Evolutionary conservation across 2,113 vertebrate species (phyloP), one percentile per base, ranked within the genome.

Genomic region (Asarcornis scutulata): DNA sequence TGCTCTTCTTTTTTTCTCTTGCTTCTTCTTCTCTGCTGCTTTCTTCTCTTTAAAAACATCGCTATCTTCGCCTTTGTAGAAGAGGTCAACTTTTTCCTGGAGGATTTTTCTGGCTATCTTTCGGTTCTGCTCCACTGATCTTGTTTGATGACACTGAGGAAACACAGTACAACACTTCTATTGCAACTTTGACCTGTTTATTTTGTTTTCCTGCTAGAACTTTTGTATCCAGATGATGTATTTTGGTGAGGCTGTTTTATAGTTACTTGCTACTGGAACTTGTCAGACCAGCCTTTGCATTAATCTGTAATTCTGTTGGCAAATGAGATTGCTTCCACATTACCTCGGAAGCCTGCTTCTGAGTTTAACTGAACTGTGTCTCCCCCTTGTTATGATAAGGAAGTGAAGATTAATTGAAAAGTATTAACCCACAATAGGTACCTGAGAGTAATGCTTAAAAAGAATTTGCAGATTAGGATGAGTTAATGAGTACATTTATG

Each of bases 121-220:
- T 68, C 99, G 95, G 97, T 99, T 99, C 48, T 95, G 96, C 36
- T 99, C 99, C 55, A 98, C 94, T 10, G 99, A 99, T 95, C 99
- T 98, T 11, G 99, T 99, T 97, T 99, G 98, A 93, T 99, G 99
- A 86, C 99, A 99, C 99, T 99, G 97, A 21, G 95, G 89, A 88
- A 96, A 90, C 3, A 88, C 8, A 96, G 91, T 4, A 91, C 18
- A 17, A 75, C 17, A n/a, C 87, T 93, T 88, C 59, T 38, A 87
- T 29, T 81, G 52, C 27, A 83, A 79, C 40, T 69, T 63, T 31
- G 58, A 40, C 17, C 18, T 75, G 11, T 38, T 72, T 46, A 34
- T 92, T 74, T 20, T 71, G 20, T 40, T 89, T 67, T 86, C 36
- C 79, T 78, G 55, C 55, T 48, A 40, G 34, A 44, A 44, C 11